These are phyloP conservation scores for Drosophila nannoptera DNA, from an alignment of 1,140 invertebrate genomes.

Conservation along the genomic window DNA sequence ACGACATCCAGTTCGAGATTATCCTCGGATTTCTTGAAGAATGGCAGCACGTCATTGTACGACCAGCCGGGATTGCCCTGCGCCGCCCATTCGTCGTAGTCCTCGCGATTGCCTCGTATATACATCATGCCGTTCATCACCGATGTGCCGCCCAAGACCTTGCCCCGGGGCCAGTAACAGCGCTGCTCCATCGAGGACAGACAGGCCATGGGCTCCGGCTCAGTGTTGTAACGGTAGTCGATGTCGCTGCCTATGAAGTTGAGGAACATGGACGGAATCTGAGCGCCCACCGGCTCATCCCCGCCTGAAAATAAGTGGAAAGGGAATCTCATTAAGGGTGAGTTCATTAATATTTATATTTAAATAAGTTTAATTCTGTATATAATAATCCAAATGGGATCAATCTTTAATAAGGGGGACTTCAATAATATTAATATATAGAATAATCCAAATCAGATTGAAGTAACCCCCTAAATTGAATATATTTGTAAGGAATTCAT, in stretches of 20 bases:
- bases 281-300: slow-evolving; percentile 90
- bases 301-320: slow-evolving; percentile 81
- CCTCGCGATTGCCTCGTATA: slow-evolving; percentile 92
- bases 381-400: too few species aligned
- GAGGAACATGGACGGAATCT: slow-evolving; percentile 91
- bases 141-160: slow-evolving; percentile 94
- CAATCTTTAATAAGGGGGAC: too few species aligned
- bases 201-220: slow-evolving; percentile 91
- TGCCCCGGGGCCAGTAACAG: slow-evolving; percentile 91
- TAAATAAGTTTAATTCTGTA: too few species aligned
- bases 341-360: too few species aligned
- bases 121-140: slow-evolving; percentile 99
- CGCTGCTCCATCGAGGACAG: slow-evolving; percentile 86
- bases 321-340: too few species aligned
- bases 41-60: slow-evolving; percentile 92
- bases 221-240: slow-evolving; percentile 93
- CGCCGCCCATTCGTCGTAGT: slow-evolving; percentile 94
- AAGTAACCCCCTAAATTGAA: too few species aligned
- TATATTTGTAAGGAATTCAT: too few species aligned
- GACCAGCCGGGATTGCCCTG: slow-evolving; percentile 93
- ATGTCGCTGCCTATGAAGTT: slow-evolving; percentile 90
- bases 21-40: slow-evolving; percentile 92
- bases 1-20: slow-evolving; percentile 87
- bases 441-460: too few species aligned
- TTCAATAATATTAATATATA: too few species aligned